A percentile compares a stretch with the other conserved stretches of the same genome.
Evolutionary conservation across 92 coral and sea anemone species (phyloP).

Genomic region (Phenganax marumi): DNA sequence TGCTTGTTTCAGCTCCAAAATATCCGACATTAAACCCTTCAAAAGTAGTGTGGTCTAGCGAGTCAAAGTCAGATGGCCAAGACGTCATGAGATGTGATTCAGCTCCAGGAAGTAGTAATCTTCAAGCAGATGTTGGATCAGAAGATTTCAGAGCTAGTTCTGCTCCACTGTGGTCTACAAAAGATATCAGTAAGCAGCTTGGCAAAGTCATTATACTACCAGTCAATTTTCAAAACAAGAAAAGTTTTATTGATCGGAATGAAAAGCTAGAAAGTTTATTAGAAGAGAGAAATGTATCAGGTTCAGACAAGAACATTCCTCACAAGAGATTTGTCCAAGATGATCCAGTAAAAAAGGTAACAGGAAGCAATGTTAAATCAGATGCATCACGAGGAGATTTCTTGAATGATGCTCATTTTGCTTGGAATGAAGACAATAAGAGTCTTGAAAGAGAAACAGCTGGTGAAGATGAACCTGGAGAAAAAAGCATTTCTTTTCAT

Average conservation of each 20-base stretch:
- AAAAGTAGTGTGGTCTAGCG: neutral
- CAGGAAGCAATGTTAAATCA: too few species aligned
- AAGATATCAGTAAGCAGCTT: neutral
- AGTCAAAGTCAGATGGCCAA: neutral
- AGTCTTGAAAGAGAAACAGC: neutral
- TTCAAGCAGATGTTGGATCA: too few species aligned
- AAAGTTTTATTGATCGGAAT: neutral
- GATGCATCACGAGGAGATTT: too few species aligned
- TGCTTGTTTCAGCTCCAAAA: neutral
- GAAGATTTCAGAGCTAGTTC: slow-evolving; percentile 12
- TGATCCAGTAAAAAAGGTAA: too few species aligned
- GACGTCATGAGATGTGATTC: neutral
- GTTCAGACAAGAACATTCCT: neutral
- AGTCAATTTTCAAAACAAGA: neutral
- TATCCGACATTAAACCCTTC: neutral
- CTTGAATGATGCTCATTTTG: neutral
- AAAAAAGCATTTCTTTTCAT: neutral
- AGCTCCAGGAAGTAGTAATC: too few species aligned
- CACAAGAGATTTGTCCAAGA: neutral
- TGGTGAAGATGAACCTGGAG: neutral
- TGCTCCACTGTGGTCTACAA: neutral
- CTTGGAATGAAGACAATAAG: neutral
- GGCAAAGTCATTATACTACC: neutral
- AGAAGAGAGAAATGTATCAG: neutral
- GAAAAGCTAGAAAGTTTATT: neutral